Conservation (phyloP, 2,113 vertebrate genomes). For the Meleagris gallopavo region DNA sequence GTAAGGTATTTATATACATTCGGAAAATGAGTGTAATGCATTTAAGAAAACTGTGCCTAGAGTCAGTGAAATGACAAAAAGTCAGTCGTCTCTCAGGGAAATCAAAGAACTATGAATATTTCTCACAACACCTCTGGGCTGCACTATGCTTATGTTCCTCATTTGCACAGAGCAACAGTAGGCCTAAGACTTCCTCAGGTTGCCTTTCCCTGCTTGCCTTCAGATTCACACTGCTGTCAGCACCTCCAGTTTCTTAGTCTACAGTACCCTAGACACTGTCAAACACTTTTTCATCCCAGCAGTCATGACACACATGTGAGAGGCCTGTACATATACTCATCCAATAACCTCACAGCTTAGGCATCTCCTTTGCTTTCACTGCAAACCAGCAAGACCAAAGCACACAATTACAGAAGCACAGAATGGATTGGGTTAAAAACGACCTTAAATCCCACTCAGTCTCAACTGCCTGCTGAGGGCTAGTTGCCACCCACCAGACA, state of each 20-base stretch:
- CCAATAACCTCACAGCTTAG: not conserved
- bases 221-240: not conserved
- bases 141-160: not conserved
- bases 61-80: slow-evolving; percentile 30
- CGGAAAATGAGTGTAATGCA: slow-evolving; percentile 26
- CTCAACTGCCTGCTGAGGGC: too few relatives aligned
- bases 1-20: not conserved
- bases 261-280: not conserved
- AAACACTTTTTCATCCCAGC: not conserved
- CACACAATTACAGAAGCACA: too few relatives aligned
- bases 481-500: too few relatives aligned
- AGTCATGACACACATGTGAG: not conserved
- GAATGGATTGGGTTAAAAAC: too few relatives aligned
- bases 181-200: not conserved
- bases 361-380: not conserved
- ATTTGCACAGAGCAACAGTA: not conserved
- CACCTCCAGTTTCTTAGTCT: not conserved
- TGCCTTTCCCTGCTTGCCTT: not conserved
- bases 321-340: not conserved
- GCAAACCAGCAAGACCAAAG: not conserved
- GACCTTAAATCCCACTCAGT: too few relatives aligned
- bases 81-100: slow-evolving; percentile 35
- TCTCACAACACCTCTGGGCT: not conserved
- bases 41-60: slow-evolving; percentile 31
- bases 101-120: not conserved